phyloP scores from a whole-genome alignment of 2,888 invertebrate genomes.

The Autographa gamma region DNA sequence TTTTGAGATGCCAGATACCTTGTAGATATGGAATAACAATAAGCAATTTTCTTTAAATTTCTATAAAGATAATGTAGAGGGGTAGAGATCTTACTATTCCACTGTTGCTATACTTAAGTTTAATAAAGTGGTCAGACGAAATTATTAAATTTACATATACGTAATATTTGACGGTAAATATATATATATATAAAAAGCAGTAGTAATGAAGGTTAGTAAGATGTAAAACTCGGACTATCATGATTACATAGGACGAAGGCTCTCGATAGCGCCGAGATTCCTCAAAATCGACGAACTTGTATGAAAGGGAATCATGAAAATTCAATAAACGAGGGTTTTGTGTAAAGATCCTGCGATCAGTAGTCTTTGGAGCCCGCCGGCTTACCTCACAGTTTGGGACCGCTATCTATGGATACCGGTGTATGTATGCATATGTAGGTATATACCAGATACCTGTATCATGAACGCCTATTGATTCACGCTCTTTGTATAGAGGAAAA shows the following conservation, averaged over 20 bases:
- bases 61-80: neutral
- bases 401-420: conserved; percentile 7
- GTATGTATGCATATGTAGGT: neutral
- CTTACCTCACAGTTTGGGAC: conserved; percentile 27
- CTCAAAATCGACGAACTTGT: conserved; percentile 49
- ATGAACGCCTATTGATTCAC: neutral
- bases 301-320: conserved; percentile 52
- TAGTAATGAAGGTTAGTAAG: neutral
- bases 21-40: neutral
- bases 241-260: conserved; percentile 20
- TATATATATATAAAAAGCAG: neutral
- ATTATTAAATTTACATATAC: no score
- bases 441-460: neutral
- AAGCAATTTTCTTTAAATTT: neutral
- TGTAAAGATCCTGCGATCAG: conserved; percentile 55
- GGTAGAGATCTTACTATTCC: no score
- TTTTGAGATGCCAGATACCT: neutral
- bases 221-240: conserved; percentile 9
- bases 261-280: conserved; percentile 30
- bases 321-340: conserved; percentile 56
- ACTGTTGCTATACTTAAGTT: no score
- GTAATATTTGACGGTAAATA: neutral
- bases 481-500: no score
- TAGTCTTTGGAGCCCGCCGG: conserved; percentile 37
- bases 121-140: no score